A percentile compares a stretch with the other conserved stretches of the same genome.
Evolutionary conservation across 2,797 vertebrate genomes (phyloP).

Genomic region (Gallirallus australis): DNA sequence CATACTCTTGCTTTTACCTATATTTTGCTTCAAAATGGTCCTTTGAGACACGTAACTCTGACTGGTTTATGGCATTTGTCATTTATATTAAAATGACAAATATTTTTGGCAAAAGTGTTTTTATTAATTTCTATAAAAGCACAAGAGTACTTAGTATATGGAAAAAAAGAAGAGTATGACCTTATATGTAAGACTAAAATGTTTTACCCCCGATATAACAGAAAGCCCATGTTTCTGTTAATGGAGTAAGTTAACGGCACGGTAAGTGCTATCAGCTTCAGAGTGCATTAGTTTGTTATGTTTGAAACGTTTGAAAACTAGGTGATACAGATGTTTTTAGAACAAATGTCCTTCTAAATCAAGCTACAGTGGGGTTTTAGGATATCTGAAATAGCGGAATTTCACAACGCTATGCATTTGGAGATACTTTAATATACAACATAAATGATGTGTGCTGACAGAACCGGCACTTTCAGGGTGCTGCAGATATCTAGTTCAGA

Average conservation of each 20-base stretch:
- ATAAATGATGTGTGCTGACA: background rate
- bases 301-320: conserved; percentile 41
- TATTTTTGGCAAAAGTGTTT: background rate
- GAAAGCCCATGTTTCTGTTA: background rate
- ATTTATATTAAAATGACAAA: background rate
- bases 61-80: background rate
- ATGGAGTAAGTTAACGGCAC: background rate
- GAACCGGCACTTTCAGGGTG: background rate
- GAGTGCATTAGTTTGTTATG: conserved; percentile 1
- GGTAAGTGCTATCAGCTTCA: conserved; percentile 1
- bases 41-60: background rate
- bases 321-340: background rate
- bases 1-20: background rate
- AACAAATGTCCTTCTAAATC: background rate
- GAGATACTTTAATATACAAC: background rate
- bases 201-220: background rate
- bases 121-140: background rate
- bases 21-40: background rate
- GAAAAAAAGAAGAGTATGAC: background rate
- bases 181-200: background rate
- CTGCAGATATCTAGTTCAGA: background rate
- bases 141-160: background rate
- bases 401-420: background rate
- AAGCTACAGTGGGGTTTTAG: background rate
- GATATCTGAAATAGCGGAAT: background rate